Evolutionary conservation across 2,797 vertebrate genomes (phyloP), one percentile per base, ranked within the genome.

Genomic region (Phoxinus dragarum): DNA sequence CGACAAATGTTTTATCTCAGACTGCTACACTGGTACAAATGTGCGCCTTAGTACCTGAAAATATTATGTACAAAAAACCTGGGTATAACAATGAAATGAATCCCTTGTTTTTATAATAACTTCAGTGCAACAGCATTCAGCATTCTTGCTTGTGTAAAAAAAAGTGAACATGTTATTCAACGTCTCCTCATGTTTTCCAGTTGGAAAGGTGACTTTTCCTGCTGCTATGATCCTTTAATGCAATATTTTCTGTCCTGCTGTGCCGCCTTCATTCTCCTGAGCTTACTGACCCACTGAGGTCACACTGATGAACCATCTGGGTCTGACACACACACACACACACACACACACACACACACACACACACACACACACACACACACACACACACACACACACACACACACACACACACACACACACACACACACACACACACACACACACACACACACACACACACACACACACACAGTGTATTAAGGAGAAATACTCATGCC

Each of bases 261-360:
- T 49, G 86, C 40, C 9, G 14, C 82, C 66, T 81, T 85, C 78
- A 66, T 81, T 85, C 74, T 81, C 78, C 42, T 61, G 79, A 87
- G 86, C 79, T 87, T 76, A 87, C 78, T 87, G 82, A 85, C 86
- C 86, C 86, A 81, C 72, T 64, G 42, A 80, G 86, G 86, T 76
- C 82, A 85, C 72, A 80, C 75, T 87, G 86, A 87, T 80, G 69
- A 79, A 87, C 86, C 86, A 87, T 87, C 75, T 85, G 84, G 76
- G 84, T 38, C 84, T 38, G 42, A 79, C 44, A 56, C 76, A 72
- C 52, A 16, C 56, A 40, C 38, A 85, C 74, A 82, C 67, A 77
- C 78, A 80, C 67, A 52, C 72, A 40, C 69, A 68, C 80, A 69
- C 31, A 61, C 47, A 54, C 80, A 83, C 80, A 38, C 71, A 59